Evolutionary conservation across 2,888 invertebrate species (phyloP).

Genomic region (Himalopsyche tibetana): DNA sequence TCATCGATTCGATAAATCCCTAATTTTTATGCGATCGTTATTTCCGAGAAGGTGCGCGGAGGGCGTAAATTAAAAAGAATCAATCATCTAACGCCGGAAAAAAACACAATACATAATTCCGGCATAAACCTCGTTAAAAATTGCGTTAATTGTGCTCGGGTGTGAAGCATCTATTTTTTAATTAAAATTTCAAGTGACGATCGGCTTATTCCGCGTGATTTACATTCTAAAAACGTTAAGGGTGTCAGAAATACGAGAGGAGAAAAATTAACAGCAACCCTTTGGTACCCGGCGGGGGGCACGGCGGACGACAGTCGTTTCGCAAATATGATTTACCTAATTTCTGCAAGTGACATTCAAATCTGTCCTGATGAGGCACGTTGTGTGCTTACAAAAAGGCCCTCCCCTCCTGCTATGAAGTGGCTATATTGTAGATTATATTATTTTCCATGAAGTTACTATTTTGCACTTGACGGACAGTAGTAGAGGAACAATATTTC

Average conservation of each 20-base stretch:
- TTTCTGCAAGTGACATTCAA: constrained; percentile 66
- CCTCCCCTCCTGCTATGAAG: constrained; percentile 5
- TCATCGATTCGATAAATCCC: too few relatives aligned
- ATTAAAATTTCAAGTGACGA: constrained; percentile 43
- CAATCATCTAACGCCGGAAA: constrained; percentile 21
- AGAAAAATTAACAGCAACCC: constrained; percentile 43
- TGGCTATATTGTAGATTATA: constrained; percentile 8
- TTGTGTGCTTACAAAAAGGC: constrained; percentile 16
- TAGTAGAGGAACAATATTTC: background rate
- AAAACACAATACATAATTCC: constrained; percentile 18
- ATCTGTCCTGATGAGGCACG: constrained; percentile 59
- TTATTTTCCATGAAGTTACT: constrained; percentile 11
- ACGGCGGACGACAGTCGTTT: constrained; percentile 50
- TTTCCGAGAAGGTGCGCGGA: too few relatives aligned
- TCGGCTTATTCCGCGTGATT: constrained; percentile 43
- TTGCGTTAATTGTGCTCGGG: constrained; percentile 23
- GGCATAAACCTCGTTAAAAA: constrained; percentile 16
- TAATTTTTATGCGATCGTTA: too few relatives aligned
- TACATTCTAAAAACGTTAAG: constrained; percentile 26
- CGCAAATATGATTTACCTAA: constrained; percentile 65
- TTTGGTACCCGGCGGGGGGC: constrained; percentile 19
- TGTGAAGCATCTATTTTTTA: constrained; percentile 12
- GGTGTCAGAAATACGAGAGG: constrained; percentile 2
- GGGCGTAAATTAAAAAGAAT: constrained; percentile 13
- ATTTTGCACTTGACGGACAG: background rate